Evolutionary conservation across 2,797 vertebrate genomes (phyloP), one percentile per base, ranked within the genome.

Genomic region (Tiaroga cobitis): DNA sequence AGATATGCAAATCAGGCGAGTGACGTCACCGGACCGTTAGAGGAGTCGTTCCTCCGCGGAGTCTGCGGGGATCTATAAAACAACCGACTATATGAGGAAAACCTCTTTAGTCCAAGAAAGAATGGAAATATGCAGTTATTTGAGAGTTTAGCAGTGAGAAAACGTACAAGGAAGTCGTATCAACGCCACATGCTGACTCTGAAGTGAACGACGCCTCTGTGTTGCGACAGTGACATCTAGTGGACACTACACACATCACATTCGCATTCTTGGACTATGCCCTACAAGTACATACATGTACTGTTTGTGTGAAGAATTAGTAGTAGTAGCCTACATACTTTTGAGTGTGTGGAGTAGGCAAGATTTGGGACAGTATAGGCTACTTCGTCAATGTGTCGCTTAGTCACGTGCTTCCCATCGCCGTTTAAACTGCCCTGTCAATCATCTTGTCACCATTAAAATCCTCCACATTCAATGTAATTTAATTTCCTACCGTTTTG

Each of bases 21-120:
- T 80, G 76, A 85, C 83, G 83, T 85, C 83, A 80, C 29, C 18
- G 37, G 1, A n/a, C 74, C 63, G 63, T 69, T 69, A 78, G 19
- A 5, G 0, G 34, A 29, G 8, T 3, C 41, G 10, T 1, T 29
- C 8, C 24, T 46, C 11, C 24, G 10, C 4, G 19, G 59, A 68
- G 10, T 26, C 4, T 1, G 16, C 24, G 4, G 21, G 8, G 7
- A 68, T 18, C 8, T 3, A 1, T 3, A 49, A 11, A 5, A 19
- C 2, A 24, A 4, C 6, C 5, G 3, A 54, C 46, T 10, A 21
- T 6, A 5, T 24, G 5, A 49, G 15, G 2, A 51, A 16, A 37
- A 3, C 21, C 5, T 8, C 37, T 68, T 29, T 29, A 6, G 8
- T 2, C 2, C 2, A 1, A 83, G 8, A 39, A 5, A 51, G 11